Evolutionary conservation across 1,140 invertebrate genomes (phyloP), one percentile per base, ranked within the genome.

Genomic region (Halyomorpha halys): DNA sequence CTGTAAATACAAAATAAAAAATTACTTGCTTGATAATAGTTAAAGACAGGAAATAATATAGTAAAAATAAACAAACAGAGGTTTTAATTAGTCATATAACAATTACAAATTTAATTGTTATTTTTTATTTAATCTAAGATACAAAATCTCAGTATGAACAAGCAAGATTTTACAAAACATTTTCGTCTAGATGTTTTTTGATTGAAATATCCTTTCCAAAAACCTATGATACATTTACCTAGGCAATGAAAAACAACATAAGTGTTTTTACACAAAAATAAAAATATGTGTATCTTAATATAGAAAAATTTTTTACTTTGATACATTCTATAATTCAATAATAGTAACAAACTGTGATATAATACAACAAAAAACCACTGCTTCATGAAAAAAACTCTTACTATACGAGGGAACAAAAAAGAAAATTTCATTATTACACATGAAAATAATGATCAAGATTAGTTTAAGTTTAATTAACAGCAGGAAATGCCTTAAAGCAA

Each of bases 191-290:
- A 81, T 76, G 80, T 79, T 79, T 85, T 86, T 77, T 82, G 79
- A 82, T 83, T 86, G 79, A 85, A 86, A 82, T 81, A 86, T 76
- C 84, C 83, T 78, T 79, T 85, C 83, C 84, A 86, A 79, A 81
- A 82, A 75, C 84, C 83, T 79, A 86, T 82, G 78, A 83, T 81
- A 81, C 81, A 80, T 79, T 80, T 85, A 76, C 79, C 75, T 77
- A 83, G 75, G 76, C 74, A 77, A 76, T 76, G 74, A 66, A 76
- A 74, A 72, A 60, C 59, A 60, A 34, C 13, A 56, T 23, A 44
- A 21, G 59, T 30, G 30, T 13, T 44, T 18, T 60, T 60, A 39
- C n/a, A 60, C 30, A 60, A 16, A 39, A 44, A 60, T 60, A 59
- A 23, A 59, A 60, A 16, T 39, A 60, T 44, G 44, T 39, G 30